These are phyloP conservation scores for Branchipolynoe longqiensis DNA, from an alignment of 2,888 invertebrate genomes.

Conservation along the genomic window DNA sequence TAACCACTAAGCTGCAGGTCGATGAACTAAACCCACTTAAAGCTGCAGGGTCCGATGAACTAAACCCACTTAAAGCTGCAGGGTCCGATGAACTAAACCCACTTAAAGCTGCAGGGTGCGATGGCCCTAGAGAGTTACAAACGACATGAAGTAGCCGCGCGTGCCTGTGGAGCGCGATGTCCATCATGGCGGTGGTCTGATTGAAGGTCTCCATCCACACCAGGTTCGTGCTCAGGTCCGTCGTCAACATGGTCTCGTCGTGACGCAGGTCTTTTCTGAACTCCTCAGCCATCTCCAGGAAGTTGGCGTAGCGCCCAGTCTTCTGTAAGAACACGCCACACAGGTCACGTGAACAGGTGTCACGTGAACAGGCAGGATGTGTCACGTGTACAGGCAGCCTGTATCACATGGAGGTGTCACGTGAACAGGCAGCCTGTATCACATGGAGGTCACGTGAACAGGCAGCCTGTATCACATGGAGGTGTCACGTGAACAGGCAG, in stretches of 20 bases:
- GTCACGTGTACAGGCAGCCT: too few species aligned
- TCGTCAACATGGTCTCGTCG: slow-evolving; percentile 67
- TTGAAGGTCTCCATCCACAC: slow-evolving; percentile 70
- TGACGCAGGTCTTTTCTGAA: slow-evolving; percentile 67
- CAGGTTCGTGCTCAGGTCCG: slow-evolving; percentile 69
- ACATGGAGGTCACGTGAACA: too few species aligned
- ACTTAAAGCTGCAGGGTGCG: background rate
- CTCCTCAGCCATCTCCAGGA: slow-evolving; percentile 69
- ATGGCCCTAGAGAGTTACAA: background rate
- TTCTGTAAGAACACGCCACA: slow-evolving; percentile 64
- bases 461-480: too few species aligned
- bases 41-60: background rate
- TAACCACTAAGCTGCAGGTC: too few species aligned
- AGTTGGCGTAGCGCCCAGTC: slow-evolving; percentile 67
- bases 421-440: too few species aligned
- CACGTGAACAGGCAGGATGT: too few species aligned
- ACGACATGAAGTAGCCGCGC: too few species aligned
- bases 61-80: background rate
- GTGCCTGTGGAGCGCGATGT: slow-evolving; percentile 66
- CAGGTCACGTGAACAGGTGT: too few species aligned
- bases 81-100: background rate
- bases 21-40: too few species aligned
- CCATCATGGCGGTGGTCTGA: slow-evolving; percentile 69
- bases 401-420: too few species aligned
- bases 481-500: too few species aligned